These are phyloP conservation scores for Heterohyrax brucei DNA, from an alignment of 2,797 vertebrate genomes.

Conservation along the genomic window DNA sequence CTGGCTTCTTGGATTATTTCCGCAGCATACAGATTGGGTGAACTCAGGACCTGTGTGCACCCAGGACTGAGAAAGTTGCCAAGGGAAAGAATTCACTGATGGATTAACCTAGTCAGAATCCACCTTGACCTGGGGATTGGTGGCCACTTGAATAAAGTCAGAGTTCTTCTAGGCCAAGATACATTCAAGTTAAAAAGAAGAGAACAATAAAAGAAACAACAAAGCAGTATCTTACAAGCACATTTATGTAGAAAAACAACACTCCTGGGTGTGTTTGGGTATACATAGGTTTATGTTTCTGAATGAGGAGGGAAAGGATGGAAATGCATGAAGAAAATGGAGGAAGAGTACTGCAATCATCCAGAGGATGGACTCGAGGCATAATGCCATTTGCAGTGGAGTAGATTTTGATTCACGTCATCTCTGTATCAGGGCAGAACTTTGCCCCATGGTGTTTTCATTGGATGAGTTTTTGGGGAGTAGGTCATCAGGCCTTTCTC, in stretches of 20 bases:
- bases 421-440: no score
- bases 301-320: neutral
- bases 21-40: no score
- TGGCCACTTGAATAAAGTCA: neutral
- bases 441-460: no score
- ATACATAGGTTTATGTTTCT: neutral
- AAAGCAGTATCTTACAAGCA: neutral
- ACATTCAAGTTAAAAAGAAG: neutral
- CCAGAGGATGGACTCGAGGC: no score
- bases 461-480: no score
- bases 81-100: neutral
- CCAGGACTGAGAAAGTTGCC: no score
- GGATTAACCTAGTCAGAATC: neutral
- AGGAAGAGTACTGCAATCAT: neutral
- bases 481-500: no score
- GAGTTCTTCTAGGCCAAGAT: neutral
- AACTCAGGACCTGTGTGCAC: neutral
- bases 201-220: no score
- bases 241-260: neutral
- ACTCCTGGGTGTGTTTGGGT: neutral
- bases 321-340: neutral
- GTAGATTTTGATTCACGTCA: no score
- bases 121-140: neutral
- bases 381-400: no score
- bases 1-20: no score